A percentile compares a stretch with the other conserved stretches of the same genome.
Evolutionary conservation across 2,797 vertebrate genomes (phyloP).

Genomic region (Anguilla obscura): DNA sequence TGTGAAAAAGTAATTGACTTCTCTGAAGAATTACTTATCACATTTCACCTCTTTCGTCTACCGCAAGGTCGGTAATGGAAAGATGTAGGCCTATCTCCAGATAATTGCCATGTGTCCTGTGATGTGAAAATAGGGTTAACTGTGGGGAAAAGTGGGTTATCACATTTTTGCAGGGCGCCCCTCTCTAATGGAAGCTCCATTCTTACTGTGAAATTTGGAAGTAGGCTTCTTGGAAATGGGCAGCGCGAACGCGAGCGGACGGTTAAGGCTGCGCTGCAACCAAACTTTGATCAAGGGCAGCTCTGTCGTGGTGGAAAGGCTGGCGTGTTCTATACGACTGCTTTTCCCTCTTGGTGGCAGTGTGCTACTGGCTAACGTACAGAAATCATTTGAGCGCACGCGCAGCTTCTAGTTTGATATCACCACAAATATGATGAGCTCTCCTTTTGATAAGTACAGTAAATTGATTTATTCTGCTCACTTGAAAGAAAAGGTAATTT

Average conservation of each 20-base stretch:
- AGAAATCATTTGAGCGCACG: not conserved
- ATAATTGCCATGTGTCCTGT: not conserved
- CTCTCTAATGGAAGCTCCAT: not conserved
- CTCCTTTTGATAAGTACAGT: too few relatives aligned
- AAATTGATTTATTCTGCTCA: not conserved
- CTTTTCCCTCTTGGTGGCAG: conserved; percentile 28
- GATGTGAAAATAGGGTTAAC: not conserved
- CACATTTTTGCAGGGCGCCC: not conserved
- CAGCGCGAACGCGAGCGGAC: not conserved
- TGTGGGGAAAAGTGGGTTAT: not conserved
- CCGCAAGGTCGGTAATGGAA: not conserved
- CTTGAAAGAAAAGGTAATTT: not conserved
- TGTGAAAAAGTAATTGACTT: not conserved
- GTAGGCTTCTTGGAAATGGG: not conserved
- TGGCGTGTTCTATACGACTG: not conserved
- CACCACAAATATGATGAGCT: not conserved
- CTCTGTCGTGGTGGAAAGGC: not conserved
- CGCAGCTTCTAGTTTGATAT: not conserved
- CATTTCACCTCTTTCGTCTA: not conserved
- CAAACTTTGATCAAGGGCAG: not conserved
- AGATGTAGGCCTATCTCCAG: not conserved
- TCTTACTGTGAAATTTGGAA: not conserved
- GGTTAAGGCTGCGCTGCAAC: not conserved
- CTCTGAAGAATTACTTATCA: conserved; percentile 3
- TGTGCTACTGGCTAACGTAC: conserved; percentile 8